Percentiles rank a stretch among this genome's conserved stretches.
Conservation (phyloP, 2,888 invertebrate species). For the Phoenoteleia sp. region DNA sequence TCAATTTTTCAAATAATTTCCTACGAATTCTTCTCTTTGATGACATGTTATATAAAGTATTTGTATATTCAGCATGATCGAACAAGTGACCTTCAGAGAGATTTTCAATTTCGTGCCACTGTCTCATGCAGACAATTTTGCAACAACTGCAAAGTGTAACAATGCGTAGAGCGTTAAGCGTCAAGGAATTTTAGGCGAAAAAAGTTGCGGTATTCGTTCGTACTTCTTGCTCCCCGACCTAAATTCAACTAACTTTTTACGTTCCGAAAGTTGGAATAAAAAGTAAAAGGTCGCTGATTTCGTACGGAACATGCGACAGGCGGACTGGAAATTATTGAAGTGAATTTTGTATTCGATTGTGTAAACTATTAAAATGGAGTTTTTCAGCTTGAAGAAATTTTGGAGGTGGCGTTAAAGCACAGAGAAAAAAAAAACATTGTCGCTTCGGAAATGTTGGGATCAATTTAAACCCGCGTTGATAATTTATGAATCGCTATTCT, state of each 20-base stretch:
- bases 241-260: conserved; percentile 50
- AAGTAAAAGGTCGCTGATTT: conserved; percentile 53
- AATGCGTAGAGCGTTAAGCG: conserved; percentile 53
- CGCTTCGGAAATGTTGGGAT: too few species aligned
- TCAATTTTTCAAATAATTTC: background rate
- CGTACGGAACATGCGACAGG: conserved; percentile 31
- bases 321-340: conserved; percentile 43
- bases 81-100: conserved; percentile 41
- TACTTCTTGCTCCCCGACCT: conserved; percentile 47
- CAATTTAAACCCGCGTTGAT: too few species aligned
- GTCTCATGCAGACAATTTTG: conserved; percentile 54
- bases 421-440: background rate
- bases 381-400: background rate
- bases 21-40: background rate
- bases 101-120: conserved; percentile 45
- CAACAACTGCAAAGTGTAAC: conserved; percentile 60
- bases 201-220: conserved; percentile 51
- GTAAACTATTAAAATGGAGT: conserved; percentile 45
- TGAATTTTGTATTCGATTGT: conserved; percentile 46
- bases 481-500: too few species aligned
- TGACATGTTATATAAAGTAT: too few species aligned
- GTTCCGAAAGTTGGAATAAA: conserved; percentile 42
- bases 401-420: background rate
- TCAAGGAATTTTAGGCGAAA: conserved; percentile 52
- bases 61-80: conserved; percentile 21